Percentiles rank a stretch among this genome's conserved stretches.
Evolutionary conservation across 2,113 vertebrate species (phyloP).

Genomic region (Cyanoderma ruficeps): DNA sequence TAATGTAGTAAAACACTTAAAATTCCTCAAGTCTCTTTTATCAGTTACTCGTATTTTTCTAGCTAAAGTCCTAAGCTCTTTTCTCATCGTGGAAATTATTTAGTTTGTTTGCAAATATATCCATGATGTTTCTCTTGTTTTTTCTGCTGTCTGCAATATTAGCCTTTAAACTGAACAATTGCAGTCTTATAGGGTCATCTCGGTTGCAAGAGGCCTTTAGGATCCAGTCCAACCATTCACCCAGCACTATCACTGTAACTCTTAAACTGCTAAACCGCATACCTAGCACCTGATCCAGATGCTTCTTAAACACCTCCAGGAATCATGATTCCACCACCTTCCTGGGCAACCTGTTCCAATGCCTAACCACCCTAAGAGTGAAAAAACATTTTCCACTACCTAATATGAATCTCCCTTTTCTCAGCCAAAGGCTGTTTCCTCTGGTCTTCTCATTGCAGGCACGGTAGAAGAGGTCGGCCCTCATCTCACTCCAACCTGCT

Average conservation of each 20-base stretch:
- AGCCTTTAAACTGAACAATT: background rate
- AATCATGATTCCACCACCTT: background rate
- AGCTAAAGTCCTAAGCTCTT: background rate
- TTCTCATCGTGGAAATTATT: background rate
- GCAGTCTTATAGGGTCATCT: background rate
- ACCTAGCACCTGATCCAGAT: background rate
- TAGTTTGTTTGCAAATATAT: background rate
- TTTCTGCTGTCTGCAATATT: background rate
- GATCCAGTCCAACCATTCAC: background rate
- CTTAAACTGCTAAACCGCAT: background rate
- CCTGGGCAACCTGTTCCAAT: background rate
- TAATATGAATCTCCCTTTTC: background rate
- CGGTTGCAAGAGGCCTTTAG: background rate
- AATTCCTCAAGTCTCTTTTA: background rate
- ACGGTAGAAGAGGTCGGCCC: accelerated
- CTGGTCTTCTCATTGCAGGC: background rate
- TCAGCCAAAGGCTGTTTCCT: background rate
- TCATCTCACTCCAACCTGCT: background rate
- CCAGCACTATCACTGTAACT: too few species aligned
- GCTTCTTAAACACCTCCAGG: background rate
- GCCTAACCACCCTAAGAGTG: background rate
- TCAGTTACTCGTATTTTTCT: background rate
- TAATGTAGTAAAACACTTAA: background rate
- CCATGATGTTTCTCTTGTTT: background rate
- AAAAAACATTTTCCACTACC: background rate